Evolutionary conservation across 30 jellyfish, hydroid and myxozoan species (phyloP).

Genomic region (Cassiopea andromeda): DNA sequence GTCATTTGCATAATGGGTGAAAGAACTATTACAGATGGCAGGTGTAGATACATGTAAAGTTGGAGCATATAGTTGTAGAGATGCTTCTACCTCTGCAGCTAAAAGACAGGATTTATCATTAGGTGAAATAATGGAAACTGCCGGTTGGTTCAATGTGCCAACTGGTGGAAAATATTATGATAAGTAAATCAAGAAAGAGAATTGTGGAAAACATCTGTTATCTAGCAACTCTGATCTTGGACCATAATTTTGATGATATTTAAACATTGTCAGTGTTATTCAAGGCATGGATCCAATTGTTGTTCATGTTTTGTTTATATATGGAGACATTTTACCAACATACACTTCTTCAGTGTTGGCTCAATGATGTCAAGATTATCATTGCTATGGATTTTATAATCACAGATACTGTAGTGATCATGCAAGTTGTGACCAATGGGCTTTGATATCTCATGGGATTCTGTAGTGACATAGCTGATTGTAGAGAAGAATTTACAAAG

Average conservation of each 20-base stretch:
- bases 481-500: constrained; percentile 11
- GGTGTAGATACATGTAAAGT: background rate
- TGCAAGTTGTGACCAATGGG: background rate
- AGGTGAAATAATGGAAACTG: background rate
- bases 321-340: too few relatives aligned
- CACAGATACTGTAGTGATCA: too few relatives aligned
- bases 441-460: constrained; percentile 28
- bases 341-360: background rate
- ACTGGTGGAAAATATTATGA: background rate
- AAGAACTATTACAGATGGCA: too few relatives aligned
- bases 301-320: background rate
- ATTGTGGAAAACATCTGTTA: background rate
- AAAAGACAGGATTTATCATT: background rate
- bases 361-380: background rate
- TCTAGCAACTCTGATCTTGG: background rate
- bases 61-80: background rate
- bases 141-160: background rate
- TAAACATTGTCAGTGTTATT: too few relatives aligned
- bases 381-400: background rate
- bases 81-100: background rate
- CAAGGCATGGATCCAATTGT: background rate
- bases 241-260: too few relatives aligned
- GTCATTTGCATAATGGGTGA: background rate
- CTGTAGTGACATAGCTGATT: constrained; percentile 47
- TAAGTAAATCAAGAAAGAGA: background rate